Conservation (phyloP, 2,888 invertebrate genomes). For the Eudemis profundana region DNA sequence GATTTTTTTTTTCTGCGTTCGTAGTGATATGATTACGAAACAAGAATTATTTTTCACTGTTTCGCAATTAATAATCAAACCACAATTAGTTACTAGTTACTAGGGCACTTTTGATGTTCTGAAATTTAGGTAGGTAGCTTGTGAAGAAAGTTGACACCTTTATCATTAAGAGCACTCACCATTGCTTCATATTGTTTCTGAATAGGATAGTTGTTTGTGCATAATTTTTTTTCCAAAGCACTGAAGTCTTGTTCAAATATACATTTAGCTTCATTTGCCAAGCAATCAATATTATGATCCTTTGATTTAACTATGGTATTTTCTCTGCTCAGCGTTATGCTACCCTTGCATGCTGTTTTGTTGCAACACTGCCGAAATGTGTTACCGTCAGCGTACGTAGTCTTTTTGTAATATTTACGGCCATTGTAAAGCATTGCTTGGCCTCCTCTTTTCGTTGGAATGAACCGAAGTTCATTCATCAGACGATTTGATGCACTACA, state of each 20-base stretch:
- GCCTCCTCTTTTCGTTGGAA: constrained; percentile 21
- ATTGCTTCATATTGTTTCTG: constrained; percentile 25
- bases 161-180: constrained; percentile 16
- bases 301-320: constrained; percentile 19
- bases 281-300: constrained; percentile 16
- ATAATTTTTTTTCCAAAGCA: constrained; percentile 15
- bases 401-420: constrained; percentile 18
- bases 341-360: constrained; percentile 12
- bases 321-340: constrained; percentile 10
- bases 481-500: constrained; percentile 6
- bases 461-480: constrained; percentile 22
- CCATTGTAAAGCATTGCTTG: constrained; percentile 8
- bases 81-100: too few species aligned
- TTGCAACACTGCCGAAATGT: constrained; percentile 3
- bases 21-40: too few species aligned
- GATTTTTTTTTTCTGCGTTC: too few species aligned
- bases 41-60: too few species aligned
- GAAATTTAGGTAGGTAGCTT: constrained; percentile 8
- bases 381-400: constrained; percentile 4
- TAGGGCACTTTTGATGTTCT: constrained; percentile 15
- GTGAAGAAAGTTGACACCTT: constrained; percentile 11
- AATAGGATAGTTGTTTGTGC: constrained; percentile 21
- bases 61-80: too few species aligned
- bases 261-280: constrained; percentile 20
- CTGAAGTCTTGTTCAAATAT: constrained; percentile 14